Conservation (phyloP, 2,113 vertebrate genomes). For the Aspidoscelis tigris region DNA sequence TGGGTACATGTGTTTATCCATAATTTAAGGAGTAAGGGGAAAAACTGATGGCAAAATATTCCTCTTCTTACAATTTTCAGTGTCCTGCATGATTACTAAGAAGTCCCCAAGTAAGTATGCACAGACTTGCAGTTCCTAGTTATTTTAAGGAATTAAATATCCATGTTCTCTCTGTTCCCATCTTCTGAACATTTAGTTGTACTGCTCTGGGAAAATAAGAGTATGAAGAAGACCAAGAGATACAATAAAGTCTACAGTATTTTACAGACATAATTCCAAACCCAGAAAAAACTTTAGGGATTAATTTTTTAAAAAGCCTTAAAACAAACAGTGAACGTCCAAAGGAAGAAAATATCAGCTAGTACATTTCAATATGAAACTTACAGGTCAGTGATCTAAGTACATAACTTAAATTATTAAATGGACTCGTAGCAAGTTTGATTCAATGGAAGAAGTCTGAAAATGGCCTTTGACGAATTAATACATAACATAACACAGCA, state of each 20-base stretch:
- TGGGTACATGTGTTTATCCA: too few relatives aligned
- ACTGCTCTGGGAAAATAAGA: neutral
- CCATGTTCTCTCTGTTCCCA: neutral
- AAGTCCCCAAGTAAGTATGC: neutral
- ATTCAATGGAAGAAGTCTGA: neutral
- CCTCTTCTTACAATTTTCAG: neutral
- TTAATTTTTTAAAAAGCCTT: too few relatives aligned
- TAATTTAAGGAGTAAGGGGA: neutral
- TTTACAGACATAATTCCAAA: neutral
- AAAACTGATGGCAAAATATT: neutral
- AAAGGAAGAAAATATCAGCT: neutral
- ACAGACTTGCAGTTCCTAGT: neutral
- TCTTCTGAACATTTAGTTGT: neutral
- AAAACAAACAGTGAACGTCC: neutral
- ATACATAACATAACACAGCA: neutral
- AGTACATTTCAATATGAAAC: neutral
- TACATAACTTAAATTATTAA: constrained; percentile 9
- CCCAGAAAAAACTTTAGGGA: neutral
- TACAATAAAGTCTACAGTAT: neutral
- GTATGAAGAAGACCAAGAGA: neutral
- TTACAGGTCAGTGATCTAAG: constrained; percentile 6
- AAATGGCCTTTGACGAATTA: neutral
- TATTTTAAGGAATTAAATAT: neutral
- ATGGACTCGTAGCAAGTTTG: neutral
- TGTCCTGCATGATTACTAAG: neutral